These are phyloP conservation scores for Drosophila seguyi DNA, from an alignment of 1,140 invertebrate species.

Conservation along the genomic window DNA sequence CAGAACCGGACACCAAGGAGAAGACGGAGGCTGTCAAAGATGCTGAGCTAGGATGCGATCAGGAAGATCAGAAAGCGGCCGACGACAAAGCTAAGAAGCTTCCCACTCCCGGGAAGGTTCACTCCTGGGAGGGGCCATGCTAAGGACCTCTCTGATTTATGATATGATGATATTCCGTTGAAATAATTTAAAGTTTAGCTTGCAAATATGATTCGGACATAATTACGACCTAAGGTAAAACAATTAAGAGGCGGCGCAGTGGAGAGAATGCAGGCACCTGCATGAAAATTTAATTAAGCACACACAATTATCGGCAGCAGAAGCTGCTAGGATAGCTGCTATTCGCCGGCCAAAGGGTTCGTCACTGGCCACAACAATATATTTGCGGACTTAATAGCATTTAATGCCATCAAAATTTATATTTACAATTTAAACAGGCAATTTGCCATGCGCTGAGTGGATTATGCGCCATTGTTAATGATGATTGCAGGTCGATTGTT, in stretches of 20 bases:
- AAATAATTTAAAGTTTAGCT: not conserved
- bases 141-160: not conserved
- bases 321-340: constrained; percentile 4
- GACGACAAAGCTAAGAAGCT: not conserved
- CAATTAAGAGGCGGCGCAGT: constrained; percentile 12
- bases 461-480: constrained; percentile 78
- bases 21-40: constrained; percentile 7
- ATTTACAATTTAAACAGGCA: constrained; percentile 80
- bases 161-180: not conserved
- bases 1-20: constrained; percentile 6
- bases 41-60: not conserved
- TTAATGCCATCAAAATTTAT: constrained; percentile 81
- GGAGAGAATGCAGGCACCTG: constrained; percentile 51
- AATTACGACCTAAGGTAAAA: constrained; percentile 19
- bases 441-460: constrained; percentile 73
- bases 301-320: constrained; percentile 68
- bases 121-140: constrained; percentile 49
- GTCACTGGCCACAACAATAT: constrained; percentile 44
- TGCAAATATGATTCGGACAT: not conserved
- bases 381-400: constrained; percentile 72
- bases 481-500: constrained; percentile 80
- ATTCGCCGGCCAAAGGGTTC: constrained; percentile 17
- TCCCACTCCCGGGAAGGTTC: constrained; percentile 42
- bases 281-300: constrained; percentile 83
- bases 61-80: not conserved